Base-by-base conservation (phyloP, 2,113 vertebrate species). In the Puntigrus tetrazona region DNA sequence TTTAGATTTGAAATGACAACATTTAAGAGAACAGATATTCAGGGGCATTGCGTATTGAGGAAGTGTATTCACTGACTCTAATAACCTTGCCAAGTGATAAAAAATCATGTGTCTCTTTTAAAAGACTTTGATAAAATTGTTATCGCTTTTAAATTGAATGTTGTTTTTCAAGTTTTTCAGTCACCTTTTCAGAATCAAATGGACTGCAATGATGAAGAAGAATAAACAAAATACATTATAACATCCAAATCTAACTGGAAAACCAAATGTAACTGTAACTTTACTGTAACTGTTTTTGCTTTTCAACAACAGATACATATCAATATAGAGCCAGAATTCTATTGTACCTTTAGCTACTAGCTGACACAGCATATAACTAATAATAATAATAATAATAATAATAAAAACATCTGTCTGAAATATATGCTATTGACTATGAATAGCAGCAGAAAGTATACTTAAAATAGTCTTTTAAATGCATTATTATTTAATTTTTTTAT, bases 1-100 rank as follows among this genome's bases (percentile, higher is more conserved):
- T 76, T 76, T 47, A 76, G 25, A 76, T 67, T 25, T 55, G 5
- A 76, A 76, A 34, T 7, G 9, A 67, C 29, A 67, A 74, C 47
- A 76, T 67, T 14, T 76, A 8, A 76, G 55, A 22, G 16, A 52
- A 67, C 63, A 65, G 1, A 34, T 7, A 34, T 31, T 67, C 63
- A 31, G 63, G 0, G 27, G 2, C 61, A 65, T 31, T 65, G 27
- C 29, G 18, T 55, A 22, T 8, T 55, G 7, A n/a, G 52, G 52
- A 20, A 34, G 29, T 67, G 5, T 67, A 6, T 18, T 67, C 29
- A 34, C 63, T 34, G 25, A 7, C 63, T 34, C 29, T 16, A 65
- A 16, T 13, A 67, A 67, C 63, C 63, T 67, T 67, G 63, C 16
- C 63, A 67, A 34, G 27, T 18, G 63, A 34, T 29, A 67, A 11